phyloP scores from a whole-genome alignment of 2,113 vertebrate genomes.

The Notothenia coriiceps region DNA sequence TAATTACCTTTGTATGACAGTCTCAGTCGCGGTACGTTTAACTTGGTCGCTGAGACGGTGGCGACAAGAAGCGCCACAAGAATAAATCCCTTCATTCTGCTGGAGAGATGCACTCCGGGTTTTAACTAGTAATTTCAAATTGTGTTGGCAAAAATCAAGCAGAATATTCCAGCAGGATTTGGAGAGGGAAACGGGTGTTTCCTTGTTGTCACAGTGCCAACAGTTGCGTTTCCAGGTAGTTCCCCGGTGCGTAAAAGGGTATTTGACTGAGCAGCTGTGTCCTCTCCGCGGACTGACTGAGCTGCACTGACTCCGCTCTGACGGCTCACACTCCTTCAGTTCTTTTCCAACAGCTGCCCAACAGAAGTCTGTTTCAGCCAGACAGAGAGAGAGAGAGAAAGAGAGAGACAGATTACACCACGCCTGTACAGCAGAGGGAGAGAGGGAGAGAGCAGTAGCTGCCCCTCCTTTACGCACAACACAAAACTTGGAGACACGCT shows the following conservation, averaged over 20 bases:
- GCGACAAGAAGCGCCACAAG: slow-evolving; percentile 47
- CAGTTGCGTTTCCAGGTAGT: slow-evolving; percentile 8
- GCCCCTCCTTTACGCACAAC: slow-evolving; percentile 43
- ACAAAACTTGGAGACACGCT: slow-evolving; percentile 11
- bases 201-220: slow-evolving; percentile 14
- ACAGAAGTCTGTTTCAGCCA: slow-evolving; percentile 35
- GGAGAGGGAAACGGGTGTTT: background rate
- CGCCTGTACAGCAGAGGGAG: background rate
- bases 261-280: slow-evolving; percentile 1
- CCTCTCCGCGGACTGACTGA: slow-evolving; percentile 17
- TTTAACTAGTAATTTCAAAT: background rate
- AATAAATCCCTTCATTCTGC: slow-evolving; percentile 69
- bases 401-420: slow-evolving; percentile 14
- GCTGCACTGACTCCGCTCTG: slow-evolving; percentile 32
- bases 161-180: slow-evolving; percentile 29
- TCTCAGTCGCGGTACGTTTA: slow-evolving; percentile 73
- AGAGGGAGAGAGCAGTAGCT: slow-evolving; percentile 11
- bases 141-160: background rate
- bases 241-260: slow-evolving; percentile 36
- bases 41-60: slow-evolving; percentile 53
- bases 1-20: slow-evolving; percentile 75
- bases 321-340: slow-evolving; percentile 16
- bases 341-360: slow-evolving; percentile 47
- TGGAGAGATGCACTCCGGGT: background rate
- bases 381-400: slow-evolving; percentile 17